Percentiles rank a stretch among this genome's conserved stretches.
Evolutionary conservation across 2,113 vertebrate species (phyloP).

Genomic region (Peromyscus californicus): DNA sequence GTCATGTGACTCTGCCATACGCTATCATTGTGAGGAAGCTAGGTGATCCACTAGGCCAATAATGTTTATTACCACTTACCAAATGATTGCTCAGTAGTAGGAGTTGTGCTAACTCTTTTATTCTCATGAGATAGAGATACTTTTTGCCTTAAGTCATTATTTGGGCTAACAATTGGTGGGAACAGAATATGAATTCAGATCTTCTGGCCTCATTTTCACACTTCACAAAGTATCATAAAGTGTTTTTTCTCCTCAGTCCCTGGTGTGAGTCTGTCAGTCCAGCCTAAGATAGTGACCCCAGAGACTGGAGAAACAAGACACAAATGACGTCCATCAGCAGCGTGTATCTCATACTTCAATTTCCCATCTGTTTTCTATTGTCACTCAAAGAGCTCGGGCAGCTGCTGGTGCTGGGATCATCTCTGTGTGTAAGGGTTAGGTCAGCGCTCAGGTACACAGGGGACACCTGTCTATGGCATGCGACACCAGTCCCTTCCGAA

Average conservation of each 20-base stretch:
- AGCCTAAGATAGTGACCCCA: not conserved
- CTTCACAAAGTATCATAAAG: not conserved
- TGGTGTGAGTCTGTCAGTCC: not conserved
- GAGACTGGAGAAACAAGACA: constrained; percentile 32
- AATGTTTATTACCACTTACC: constrained; percentile 1
- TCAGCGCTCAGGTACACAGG: not conserved
- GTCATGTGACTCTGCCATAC: not conserved
- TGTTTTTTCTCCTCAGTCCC: not conserved
- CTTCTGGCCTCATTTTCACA: not conserved
- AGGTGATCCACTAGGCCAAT: not conserved
- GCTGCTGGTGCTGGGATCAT: not conserved
- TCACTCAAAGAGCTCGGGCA: not conserved
- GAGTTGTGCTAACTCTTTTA: not conserved
- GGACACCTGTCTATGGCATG: not conserved
- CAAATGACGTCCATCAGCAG: not conserved
- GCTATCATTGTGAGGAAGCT: not conserved
- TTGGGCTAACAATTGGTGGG: not conserved
- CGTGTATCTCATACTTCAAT: not conserved
- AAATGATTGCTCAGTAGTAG: not conserved
- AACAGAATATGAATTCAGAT: constrained; percentile 30
- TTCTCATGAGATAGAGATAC: constrained; percentile 27
- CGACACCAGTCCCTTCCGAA: not conserved
- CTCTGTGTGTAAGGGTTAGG: not conserved
- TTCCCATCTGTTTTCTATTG: not conserved
- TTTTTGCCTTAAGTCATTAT: constrained; percentile 22